A percentile compares a stretch with the other conserved stretches of the same genome.
Evolutionary conservation across 2,113 vertebrate genomes (phyloP).

Genomic region (Anoplopoma fimbria): DNA sequence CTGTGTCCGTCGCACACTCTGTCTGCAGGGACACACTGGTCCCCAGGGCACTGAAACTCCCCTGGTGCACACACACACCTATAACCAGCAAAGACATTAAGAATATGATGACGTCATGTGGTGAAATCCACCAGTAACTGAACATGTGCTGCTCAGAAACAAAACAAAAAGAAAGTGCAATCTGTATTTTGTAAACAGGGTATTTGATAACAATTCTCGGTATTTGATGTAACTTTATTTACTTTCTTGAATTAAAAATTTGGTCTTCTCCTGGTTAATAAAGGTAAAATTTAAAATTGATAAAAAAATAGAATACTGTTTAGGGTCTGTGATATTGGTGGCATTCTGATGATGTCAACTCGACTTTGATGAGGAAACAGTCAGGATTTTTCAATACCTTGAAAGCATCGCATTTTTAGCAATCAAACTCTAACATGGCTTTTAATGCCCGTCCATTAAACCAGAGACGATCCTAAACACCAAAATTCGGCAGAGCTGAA

Average conservation of each 20-base stretch:
- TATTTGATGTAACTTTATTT: background rate
- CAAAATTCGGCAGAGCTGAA: background rate
- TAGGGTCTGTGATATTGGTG: background rate
- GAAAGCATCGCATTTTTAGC: background rate
- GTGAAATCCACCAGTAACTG: background rate
- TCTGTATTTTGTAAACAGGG: background rate
- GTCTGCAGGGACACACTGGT: slow-evolving; percentile 79
- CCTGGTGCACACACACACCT: slow-evolving; percentile 81
- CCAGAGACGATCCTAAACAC: background rate
- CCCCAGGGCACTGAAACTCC: slow-evolving; percentile 86
- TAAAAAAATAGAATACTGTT: background rate
- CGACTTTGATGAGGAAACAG: background rate
- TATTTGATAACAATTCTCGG: slow-evolving; percentile 1
- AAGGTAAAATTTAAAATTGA: no score
- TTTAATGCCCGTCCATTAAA: background rate
- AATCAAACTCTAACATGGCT: background rate
- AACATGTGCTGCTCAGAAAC: background rate
- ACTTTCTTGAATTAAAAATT: background rate
- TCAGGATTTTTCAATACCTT: background rate
- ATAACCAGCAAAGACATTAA: background rate
- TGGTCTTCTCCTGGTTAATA: background rate
- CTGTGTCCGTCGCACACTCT: slow-evolving; percentile 85
- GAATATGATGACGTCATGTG: background rate
- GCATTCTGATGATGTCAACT: background rate
- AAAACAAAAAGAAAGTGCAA: background rate